A percentile compares a stretch with the other conserved stretches of the same genome.
These are phyloP conservation scores for Ectropis grisescens DNA, from an alignment of 1,140 invertebrate genomes.

Conservation along the genomic window DNA sequence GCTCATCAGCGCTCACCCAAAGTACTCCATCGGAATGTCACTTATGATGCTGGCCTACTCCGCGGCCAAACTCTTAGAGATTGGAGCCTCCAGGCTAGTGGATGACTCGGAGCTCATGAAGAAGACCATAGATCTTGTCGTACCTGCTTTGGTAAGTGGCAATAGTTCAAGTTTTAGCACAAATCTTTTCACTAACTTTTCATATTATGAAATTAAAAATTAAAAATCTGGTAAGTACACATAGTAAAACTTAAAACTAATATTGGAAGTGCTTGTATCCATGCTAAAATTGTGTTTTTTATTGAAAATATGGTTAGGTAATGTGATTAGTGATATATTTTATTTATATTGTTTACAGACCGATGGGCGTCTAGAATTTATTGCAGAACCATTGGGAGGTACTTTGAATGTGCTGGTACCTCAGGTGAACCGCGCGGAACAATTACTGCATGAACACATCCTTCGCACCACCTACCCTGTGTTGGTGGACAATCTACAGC, in stretches of 20 bases:
- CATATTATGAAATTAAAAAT: slow-evolving; percentile 1
- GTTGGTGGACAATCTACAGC: slow-evolving; percentile 47
- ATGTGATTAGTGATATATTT: neutral
- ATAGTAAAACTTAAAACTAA: too few relatives aligned
- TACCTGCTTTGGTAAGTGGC: slow-evolving; percentile 57
- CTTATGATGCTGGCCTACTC: slow-evolving; percentile 59
- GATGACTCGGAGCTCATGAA: slow-evolving; percentile 39
- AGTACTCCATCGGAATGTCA: slow-evolving; percentile 42
- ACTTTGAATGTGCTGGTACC: slow-evolving; percentile 72
- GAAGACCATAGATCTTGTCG: slow-evolving; percentile 45
- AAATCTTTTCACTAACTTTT: neutral
- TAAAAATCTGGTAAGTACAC: too few relatives aligned
- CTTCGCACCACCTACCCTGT: slow-evolving; percentile 56
- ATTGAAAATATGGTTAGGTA: neutral
- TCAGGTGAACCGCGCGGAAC: slow-evolving; percentile 38
- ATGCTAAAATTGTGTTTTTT: too few relatives aligned
- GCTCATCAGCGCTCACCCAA: slow-evolving; percentile 42
- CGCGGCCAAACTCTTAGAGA: slow-evolving; percentile 48
- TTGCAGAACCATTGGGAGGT: slow-evolving; percentile 72
- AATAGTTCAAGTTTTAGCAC: too few relatives aligned
- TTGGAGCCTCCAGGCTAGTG: slow-evolving; percentile 35
- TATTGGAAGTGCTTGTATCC: too few relatives aligned
- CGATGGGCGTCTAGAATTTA: slow-evolving; percentile 71
- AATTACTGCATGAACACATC: slow-evolving; percentile 58
- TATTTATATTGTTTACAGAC: slow-evolving; percentile 33